phyloP scores from a whole-genome alignment of 2,113 vertebrate genomes.

The Tricholaema leucomelas region DNA sequence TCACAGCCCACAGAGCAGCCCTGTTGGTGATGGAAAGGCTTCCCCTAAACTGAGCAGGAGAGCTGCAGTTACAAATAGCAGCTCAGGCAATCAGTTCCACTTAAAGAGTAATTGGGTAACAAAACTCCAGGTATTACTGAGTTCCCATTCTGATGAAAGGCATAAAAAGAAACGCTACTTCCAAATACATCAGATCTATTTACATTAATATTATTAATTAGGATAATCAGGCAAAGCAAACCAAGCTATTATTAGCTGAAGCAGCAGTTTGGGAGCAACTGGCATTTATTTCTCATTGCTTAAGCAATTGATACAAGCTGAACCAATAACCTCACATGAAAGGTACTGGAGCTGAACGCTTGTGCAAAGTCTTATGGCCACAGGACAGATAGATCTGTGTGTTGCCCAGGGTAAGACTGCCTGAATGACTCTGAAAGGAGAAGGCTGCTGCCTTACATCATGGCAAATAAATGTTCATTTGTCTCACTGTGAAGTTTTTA shows the following conservation, averaged over 20 bases:
- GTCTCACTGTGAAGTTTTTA: not conserved
- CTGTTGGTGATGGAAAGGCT: not conserved
- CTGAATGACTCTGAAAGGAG: slow-evolving; percentile 5
- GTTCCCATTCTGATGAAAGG: slow-evolving; percentile 26
- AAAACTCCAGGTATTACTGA: slow-evolving; percentile 43
- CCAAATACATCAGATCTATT: slow-evolving; percentile 57
- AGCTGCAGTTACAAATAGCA: slow-evolving; percentile 38
- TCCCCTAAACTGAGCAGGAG: slow-evolving; percentile 29
- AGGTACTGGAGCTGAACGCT: slow-evolving; percentile 33
- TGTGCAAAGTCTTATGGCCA: slow-evolving; percentile 27
- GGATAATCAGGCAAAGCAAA: slow-evolving; percentile 43
- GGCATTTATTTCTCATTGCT: slow-evolving; percentile 71
- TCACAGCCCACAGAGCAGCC: not conserved
- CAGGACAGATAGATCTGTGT: not conserved
- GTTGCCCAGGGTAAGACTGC: not conserved
- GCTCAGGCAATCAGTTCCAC: slow-evolving; percentile 56
- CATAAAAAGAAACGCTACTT: not conserved
- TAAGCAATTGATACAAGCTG: slow-evolving; percentile 69
- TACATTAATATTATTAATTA: slow-evolving; percentile 57
- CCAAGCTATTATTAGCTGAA: slow-evolving; percentile 65
- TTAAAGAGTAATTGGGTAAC: slow-evolving; percentile 63
- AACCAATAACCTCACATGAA: slow-evolving; percentile 39
- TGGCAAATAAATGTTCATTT: slow-evolving; percentile 1
- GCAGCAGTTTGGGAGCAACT: slow-evolving; percentile 21
- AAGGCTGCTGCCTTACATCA: not conserved